Conservation (phyloP, 2,888 invertebrate species). For the Allacma fusca region DNA sequence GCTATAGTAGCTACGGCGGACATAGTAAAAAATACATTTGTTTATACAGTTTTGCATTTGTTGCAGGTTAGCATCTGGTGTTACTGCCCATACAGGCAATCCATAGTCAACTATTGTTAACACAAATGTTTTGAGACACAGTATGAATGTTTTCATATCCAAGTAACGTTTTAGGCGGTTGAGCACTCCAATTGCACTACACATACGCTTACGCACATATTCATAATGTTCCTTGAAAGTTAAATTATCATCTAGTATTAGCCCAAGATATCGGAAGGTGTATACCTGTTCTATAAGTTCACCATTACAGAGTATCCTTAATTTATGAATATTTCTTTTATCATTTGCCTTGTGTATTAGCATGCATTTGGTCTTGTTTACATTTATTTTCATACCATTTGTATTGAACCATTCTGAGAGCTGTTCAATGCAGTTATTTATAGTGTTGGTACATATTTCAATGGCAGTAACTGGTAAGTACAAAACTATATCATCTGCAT, state of each 20-base stretch:
- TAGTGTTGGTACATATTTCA: neutral
- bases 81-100: conserved; percentile 19
- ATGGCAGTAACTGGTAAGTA: neutral
- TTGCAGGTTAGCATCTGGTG: neutral
- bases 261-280: conserved; percentile 27
- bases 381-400: neutral
- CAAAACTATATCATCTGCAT: neutral
- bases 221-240: conserved; percentile 18
- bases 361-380: neutral
- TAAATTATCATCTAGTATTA: conserved; percentile 19
- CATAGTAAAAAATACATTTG: neutral
- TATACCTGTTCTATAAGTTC: conserved; percentile 11
- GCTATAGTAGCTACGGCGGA: neutral
- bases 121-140: conserved; percentile 19
- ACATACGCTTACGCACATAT: conserved; percentile 4
- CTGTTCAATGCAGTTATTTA: neutral
- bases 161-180: conserved; percentile 15
- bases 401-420: neutral
- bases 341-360: conserved; percentile 16
- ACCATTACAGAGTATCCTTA: neutral
- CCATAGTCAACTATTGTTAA: conserved; percentile 24
- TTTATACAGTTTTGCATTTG: neutral
- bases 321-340: neutral
- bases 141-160: neutral
- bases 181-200: neutral